Evolutionary conservation across 2,797 vertebrate genomes (phyloP).

Genomic region (Paguma larvata): DNA sequence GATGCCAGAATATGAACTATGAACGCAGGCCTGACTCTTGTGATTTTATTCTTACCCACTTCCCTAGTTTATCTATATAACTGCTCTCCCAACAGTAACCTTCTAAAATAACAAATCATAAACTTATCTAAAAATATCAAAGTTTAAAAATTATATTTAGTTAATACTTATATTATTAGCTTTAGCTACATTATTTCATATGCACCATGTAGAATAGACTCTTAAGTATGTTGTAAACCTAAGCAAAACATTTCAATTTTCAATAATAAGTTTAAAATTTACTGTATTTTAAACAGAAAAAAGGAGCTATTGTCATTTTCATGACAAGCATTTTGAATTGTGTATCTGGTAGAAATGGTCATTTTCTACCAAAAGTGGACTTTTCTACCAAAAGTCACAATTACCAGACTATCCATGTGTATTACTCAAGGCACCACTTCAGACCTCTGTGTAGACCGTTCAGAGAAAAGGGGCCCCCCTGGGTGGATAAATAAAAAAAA

Average conservation of each 20-base stretch:
- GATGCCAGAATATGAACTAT: neutral
- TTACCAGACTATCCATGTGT: neutral
- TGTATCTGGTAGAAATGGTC: neutral
- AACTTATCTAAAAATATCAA: neutral
- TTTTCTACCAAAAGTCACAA: neutral
- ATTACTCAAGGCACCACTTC: neutral
- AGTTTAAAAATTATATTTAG: neutral
- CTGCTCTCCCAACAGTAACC: neutral
- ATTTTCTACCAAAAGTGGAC: neutral
- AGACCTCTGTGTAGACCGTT: neutral
- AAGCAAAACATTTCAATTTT: slow-evolving; percentile 28
- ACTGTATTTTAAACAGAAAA: neutral
- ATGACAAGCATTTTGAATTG: neutral
- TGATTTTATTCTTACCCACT: neutral
- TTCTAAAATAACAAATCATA: neutral
- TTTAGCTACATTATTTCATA: neutral
- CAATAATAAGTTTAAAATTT: neutral
- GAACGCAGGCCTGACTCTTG: neutral
- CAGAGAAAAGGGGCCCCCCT: neutral
- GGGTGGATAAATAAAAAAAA: neutral
- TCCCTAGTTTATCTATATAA: neutral
- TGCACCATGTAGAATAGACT: neutral
- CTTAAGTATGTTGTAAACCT: neutral
- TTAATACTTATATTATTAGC: neutral
- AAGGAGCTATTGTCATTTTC: neutral